Conservation (phyloP, 2,888 invertebrate genomes). For the Noctua janthina region DNA sequence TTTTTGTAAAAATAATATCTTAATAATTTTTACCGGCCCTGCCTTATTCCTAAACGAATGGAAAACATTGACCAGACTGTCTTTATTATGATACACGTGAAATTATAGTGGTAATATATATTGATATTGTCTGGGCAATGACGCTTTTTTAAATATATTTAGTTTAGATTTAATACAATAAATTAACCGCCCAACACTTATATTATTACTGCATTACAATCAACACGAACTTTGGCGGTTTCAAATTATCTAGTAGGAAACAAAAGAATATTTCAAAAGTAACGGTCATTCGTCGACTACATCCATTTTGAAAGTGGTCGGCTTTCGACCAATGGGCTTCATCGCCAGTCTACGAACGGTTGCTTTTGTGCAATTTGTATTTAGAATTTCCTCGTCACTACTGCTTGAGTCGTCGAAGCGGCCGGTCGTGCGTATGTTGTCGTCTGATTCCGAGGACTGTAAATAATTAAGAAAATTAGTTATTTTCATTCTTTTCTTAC, state of each 20-base stretch:
- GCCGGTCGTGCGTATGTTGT: conserved; percentile 79
- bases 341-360: conserved; percentile 83
- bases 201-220: conserved; percentile 38
- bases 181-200: conserved; percentile 46
- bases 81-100: conserved; percentile 12
- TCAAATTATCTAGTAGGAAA: conserved; percentile 52
- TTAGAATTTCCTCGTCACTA: conserved; percentile 85
- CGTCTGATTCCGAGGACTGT: conserved; percentile 85
- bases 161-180: conserved; percentile 22
- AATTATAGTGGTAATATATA: conserved; percentile 20
- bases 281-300: conserved; percentile 83
- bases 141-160: conserved; percentile 7
- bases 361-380: conserved; percentile 78
- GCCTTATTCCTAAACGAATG: conserved; percentile 38
- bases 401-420: conserved; percentile 85
- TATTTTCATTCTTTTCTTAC: not conserved
- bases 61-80: conserved; percentile 28
- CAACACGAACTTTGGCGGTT: conserved; percentile 62
- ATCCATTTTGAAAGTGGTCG: conserved; percentile 84
- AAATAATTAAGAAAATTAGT: conserved; percentile 36
- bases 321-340: conserved; percentile 83
- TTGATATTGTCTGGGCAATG: conserved; percentile 41
- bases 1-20: not conserved
- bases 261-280: conserved; percentile 56
- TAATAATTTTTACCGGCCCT: conserved; percentile 26